Evolutionary conservation across 2,888 invertebrate genomes (phyloP), one percentile per base, ranked within the genome.

Genomic region (Chaitophorus viminalis): DNA sequence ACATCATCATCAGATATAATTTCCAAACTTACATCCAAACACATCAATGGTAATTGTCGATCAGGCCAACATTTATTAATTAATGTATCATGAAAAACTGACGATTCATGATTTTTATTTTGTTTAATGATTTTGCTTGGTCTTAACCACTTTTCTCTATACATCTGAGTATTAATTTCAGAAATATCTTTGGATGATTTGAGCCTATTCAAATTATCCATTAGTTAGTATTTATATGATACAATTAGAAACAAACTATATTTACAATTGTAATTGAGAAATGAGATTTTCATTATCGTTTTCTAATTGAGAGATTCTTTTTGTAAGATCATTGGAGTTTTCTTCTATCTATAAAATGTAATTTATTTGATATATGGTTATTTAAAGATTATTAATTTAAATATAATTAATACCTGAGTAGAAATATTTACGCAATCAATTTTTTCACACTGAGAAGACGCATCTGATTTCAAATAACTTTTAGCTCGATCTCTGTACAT

Each of bases 401-500:
- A 74, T 3, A 60, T 6, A 25, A 25, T 21, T 60, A 21, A 9
- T 85, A 88, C 79, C 74, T 85, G 78, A 21, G 54, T 88, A 31
- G 65, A 36, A 75, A 74, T 54, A 68, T n/a, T 79, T 25, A 36
- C 9, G 29, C 9, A 86, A 5, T 87, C 65, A 21, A 75, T 65
- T 39, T 9, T 75, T 29, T 85, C 72, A 88, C 72, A 68, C n/a
- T 89, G 88, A 78, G 77, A 88, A 25, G 60, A 75, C n/a, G 39
- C 76, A 70, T 89, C 89, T 74, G 79, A 74, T 81, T 87, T 87
- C 21, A 90, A 36, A 88, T 75, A 54, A 89, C 88, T 89, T 90
- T 90, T 77, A 88, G 88, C 31, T 89, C 89, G 88, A 87, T 95
- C 95, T 89, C 95, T 92, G 90, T 95, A 95, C 83, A 95, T 91